Evolutionary conservation across 2,888 invertebrate genomes (phyloP).

Genomic region (Alloscopus bannaensis): DNA sequence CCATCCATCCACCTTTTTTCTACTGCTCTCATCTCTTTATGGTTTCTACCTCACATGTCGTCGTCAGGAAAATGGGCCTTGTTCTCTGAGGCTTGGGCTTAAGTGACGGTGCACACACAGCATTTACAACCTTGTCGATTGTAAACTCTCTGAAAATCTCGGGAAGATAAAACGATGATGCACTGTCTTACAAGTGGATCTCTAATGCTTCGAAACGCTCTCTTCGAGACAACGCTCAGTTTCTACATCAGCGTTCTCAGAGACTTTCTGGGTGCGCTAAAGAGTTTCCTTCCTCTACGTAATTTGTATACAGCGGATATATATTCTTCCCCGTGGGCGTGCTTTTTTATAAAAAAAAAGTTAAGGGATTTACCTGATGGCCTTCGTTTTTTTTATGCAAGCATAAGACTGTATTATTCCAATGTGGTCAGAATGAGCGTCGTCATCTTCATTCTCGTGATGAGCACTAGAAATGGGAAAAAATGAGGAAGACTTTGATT

Average conservation of each 20-base stretch:
- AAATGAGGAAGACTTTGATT: not conserved
- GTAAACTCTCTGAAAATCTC: constrained; percentile 12
- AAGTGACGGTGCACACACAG: too few species aligned
- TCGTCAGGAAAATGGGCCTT: constrained; percentile 10
- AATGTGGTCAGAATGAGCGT: too few species aligned
- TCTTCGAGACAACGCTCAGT: too few species aligned
- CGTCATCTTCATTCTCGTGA: not conserved
- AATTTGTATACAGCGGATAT: constrained; percentile 13
- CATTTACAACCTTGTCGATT: constrained; percentile 55
- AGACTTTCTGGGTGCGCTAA: too few species aligned
- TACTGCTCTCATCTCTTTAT: constrained; percentile 23
- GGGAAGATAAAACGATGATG: not conserved
- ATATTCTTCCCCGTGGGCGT: constrained; percentile 58
- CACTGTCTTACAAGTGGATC: too few species aligned
- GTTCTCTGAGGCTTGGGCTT: too few species aligned
- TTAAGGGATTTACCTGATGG: constrained; percentile 42
- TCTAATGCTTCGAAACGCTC: too few species aligned
- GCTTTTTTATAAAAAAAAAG: constrained; percentile 33
- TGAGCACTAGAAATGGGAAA: not conserved
- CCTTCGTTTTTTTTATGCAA: constrained; percentile 28
- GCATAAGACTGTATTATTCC: too few species aligned
- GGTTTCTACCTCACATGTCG: constrained; percentile 52
- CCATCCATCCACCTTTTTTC: constrained; percentile 19
- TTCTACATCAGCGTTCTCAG: too few species aligned
- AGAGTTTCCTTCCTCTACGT: constrained; percentile 22